phyloP scores from a whole-genome alignment of 1,140 invertebrate genomes.

The Leptinotarsa lineolata region DNA sequence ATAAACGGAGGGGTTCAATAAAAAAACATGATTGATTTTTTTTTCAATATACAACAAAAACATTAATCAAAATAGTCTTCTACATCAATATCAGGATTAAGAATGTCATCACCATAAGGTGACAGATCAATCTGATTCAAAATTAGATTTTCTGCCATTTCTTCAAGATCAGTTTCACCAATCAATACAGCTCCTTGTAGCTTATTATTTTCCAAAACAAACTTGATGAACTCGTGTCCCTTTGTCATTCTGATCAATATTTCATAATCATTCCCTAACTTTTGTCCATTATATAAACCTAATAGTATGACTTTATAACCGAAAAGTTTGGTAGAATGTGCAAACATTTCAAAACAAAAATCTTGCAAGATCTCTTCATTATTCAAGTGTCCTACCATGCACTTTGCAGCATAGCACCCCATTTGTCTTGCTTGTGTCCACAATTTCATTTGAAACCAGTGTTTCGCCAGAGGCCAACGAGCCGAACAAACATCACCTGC shows the following conservation, averaged over 20 bases:
- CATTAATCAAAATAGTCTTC: constrained; percentile 98
- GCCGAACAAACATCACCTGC: constrained; percentile 92
- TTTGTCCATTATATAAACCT: constrained; percentile 94
- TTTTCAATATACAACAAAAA: too few relatives aligned
- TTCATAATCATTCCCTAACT: constrained; percentile 82
- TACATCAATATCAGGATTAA: constrained; percentile 95
- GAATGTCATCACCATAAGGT: constrained; percentile 86
- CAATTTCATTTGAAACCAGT: constrained; percentile 96
- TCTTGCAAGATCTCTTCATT: constrained; percentile 73
- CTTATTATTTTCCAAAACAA: constrained; percentile 81
- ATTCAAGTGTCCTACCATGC: constrained; percentile 74
- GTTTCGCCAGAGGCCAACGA: constrained; percentile 73
- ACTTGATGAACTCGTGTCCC: constrained; percentile 87
- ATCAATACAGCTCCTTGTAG: constrained; percentile 94
- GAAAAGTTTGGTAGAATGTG: constrained; percentile 95
- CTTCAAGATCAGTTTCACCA: constrained; percentile 96
- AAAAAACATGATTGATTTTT: too few relatives aligned
- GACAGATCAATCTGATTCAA: constrained; percentile 91
- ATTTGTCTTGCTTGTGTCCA: constrained; percentile 99
- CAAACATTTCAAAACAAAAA: constrained; percentile 97
- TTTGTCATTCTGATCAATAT: constrained; percentile 85
- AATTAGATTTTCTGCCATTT: constrained; percentile 98
- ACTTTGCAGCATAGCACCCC: constrained; percentile 91
- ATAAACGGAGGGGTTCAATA: too few relatives aligned
- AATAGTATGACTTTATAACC: constrained; percentile 92